A percentile compares a stretch with the other conserved stretches of the same genome.
Evolutionary conservation across 2,797 vertebrate genomes (phyloP).

Genomic region (Nasua narica): DNA sequence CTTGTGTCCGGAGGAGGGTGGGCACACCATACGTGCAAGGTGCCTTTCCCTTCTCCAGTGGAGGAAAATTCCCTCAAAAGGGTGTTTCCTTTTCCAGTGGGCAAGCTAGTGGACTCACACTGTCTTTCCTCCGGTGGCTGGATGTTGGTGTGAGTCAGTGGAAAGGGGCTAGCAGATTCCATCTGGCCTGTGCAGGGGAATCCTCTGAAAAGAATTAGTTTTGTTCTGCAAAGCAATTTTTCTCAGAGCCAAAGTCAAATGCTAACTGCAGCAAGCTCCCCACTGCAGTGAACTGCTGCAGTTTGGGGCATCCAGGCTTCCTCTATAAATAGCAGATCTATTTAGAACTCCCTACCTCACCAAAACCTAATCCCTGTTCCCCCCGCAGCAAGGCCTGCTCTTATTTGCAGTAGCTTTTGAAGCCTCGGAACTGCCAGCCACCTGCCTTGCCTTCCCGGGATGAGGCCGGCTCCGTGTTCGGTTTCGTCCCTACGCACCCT

Average conservation of each 20-base stretch:
- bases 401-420: background rate
- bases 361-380: background rate
- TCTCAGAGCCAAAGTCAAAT: conserved; percentile 24
- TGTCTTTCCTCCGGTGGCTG: background rate
- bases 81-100: background rate
- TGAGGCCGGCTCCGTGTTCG: background rate
- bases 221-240: conserved; percentile 46
- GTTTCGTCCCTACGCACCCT: background rate
- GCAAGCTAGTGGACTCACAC: background rate
- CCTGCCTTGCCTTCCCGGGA: background rate
- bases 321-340: conserved; percentile 56
- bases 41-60: background rate
- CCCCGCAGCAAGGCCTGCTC: background rate
- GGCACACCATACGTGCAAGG: rapidly evolving
- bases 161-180: background rate
- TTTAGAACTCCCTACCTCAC: conserved; percentile 11
- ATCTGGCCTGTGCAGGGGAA: background rate
- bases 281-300: background rate
- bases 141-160: background rate
- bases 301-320: background rate
- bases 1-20: background rate
- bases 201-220: conserved; percentile 8
- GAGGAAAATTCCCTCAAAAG: background rate
- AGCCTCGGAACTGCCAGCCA: background rate
- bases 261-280: background rate